phyloP scores from a whole-genome alignment of 2,888 invertebrate species.

The Ennomos fuscantarius region DNA sequence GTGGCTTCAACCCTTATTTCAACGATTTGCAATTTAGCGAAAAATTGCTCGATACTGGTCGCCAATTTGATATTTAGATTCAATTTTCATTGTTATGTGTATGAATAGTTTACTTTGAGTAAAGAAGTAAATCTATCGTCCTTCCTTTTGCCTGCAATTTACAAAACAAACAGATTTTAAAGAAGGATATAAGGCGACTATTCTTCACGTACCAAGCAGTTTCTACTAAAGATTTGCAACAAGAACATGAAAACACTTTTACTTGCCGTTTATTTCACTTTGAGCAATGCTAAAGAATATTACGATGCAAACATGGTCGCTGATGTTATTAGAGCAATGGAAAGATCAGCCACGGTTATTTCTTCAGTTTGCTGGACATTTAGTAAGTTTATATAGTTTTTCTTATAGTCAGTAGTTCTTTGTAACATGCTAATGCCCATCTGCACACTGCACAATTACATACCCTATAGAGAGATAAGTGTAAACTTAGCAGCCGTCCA shows the following conservation, averaged over 20 bases:
- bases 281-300: constrained; percentile 44
- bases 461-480: too few species aligned
- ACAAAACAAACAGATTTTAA: constrained; percentile 37
- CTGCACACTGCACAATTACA: too few species aligned
- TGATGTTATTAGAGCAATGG: constrained; percentile 58
- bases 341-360: constrained; percentile 58
- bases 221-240: constrained; percentile 2
- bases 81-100: constrained; percentile 11
- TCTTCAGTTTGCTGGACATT: constrained; percentile 62
- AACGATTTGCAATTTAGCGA: neutral
- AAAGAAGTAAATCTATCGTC: constrained; percentile 16
- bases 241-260: constrained; percentile 37
- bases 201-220: constrained; percentile 5
- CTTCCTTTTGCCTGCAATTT: constrained; percentile 36
- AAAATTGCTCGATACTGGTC: constrained; percentile 1
- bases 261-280: constrained; percentile 31
- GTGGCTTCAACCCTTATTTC: neutral
- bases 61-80: neutral
- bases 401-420: too few species aligned
- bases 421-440: too few species aligned
- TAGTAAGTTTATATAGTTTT: constrained; percentile 50
- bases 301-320: constrained; percentile 51
- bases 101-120: constrained; percentile 19
- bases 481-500: too few species aligned
- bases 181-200: constrained; percentile 12